These are phyloP conservation scores for Rhodinocichla rosea DNA, from an alignment of 2,113 vertebrate genomes.

Conservation along the genomic window DNA sequence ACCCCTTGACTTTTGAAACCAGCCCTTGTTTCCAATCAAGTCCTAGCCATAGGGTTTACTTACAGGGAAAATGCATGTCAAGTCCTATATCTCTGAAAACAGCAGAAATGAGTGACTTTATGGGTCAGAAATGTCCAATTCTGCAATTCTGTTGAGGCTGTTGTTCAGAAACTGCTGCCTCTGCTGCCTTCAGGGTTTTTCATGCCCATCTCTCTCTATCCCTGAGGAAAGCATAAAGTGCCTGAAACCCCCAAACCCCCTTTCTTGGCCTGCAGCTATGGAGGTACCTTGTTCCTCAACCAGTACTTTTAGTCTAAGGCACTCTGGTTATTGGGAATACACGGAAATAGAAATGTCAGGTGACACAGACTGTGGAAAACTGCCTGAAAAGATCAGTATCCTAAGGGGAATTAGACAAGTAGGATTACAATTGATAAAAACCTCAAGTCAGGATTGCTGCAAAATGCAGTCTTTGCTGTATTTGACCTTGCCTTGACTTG, in stretches of 20 bases:
- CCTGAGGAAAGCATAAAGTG: background rate
- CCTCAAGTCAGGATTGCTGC: background rate
- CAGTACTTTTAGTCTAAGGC: background rate
- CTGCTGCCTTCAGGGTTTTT: background rate
- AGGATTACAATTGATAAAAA: background rate
- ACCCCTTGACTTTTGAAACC: background rate
- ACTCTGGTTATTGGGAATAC: background rate
- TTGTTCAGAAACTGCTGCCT: background rate
- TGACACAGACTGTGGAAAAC: background rate
- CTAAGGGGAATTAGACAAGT: background rate
- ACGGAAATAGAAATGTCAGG: background rate
- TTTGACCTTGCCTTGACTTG: background rate
- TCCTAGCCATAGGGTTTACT: background rate
- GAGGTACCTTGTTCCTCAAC: background rate
- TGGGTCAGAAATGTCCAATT: background rate
- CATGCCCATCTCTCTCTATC: background rate
- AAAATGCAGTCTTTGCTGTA: background rate
- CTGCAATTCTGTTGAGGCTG: background rate
- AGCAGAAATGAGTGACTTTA: background rate
- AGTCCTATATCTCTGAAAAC: background rate
- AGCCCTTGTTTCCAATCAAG: background rate
- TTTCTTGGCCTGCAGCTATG: background rate
- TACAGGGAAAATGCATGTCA: background rate
- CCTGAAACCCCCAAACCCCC: background rate
- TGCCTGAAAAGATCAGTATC: background rate